Base-by-base conservation (phyloP, 2,888 invertebrate genomes). In the Zaprionus lineosus region DNA sequence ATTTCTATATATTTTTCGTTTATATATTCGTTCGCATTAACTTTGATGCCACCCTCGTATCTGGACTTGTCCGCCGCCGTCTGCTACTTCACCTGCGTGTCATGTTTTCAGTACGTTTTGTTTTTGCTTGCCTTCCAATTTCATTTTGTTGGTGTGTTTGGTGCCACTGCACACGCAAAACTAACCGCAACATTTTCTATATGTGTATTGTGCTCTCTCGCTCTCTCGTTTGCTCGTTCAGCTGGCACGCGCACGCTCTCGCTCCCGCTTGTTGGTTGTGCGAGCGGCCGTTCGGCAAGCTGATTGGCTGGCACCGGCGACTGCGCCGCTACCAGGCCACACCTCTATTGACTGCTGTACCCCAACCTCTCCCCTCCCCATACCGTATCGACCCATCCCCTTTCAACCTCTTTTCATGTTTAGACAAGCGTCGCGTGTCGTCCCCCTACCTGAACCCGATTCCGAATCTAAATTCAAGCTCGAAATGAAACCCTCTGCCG, bases 311-410 rank as follows among this genome's bases (percentile, higher is more conserved):
- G 56, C 55, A 28, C 52, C 65, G 64, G 78, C 84, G 84, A 66
- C 83, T 86, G 85, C 86, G 78, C 85, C 52, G 71, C 70, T 66
- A 58, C 58, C 78, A 47, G 62, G 84, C 81, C 81, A 81, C 81
- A 86, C 81, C 81, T 81, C 84, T 82, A 64, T 74, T 76, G 76
- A 76, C 73, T 75, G 62, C 69, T n/a, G n/a, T n/a, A n/a, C n/a
- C n/a, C 43, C 9, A 52, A 41, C 66, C 57, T 48, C 55, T 55
- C 52, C 51, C 52, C 40, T 46, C 66, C 52, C 51, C 52, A 33
- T 46, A 57, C 52, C 12, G 21, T 9, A 2, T n/a, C 8, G 37
- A 9, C 15, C 5, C 12, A n/a, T 6, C 34, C 34, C 34, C 34
- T 16, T n/a, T n/a, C n/a, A n/a, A n/a, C n/a, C n/a, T n/a, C n/a